Conservation (phyloP, 30 jellyfish, hydroid and myxozoan genomes). For the Catostylus mosaicus region DNA sequence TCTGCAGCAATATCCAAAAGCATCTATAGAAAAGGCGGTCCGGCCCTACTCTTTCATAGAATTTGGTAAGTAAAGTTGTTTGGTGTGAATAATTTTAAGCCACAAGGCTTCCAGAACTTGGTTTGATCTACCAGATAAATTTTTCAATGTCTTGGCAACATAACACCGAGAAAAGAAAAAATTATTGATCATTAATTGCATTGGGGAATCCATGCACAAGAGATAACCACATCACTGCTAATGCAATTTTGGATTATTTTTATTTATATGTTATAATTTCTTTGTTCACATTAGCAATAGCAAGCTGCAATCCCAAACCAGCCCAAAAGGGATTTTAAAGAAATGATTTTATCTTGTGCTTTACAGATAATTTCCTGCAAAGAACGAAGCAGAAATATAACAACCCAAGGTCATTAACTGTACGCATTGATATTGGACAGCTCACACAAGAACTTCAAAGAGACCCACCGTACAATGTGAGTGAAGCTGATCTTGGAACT, state of each 20-base stretch:
- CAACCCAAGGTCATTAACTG: slow-evolving; percentile 88
- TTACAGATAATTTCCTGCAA: slow-evolving; percentile 78
- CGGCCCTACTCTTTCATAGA: slow-evolving; percentile 96
- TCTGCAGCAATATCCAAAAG: slow-evolving; percentile 76
- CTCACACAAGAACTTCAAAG: slow-evolving; percentile 86
- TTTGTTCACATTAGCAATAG: too few species aligned
- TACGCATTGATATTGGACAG: slow-evolving; percentile 75
- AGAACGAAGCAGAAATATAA: slow-evolving; percentile 89
- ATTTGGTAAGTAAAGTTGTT: slow-evolving; percentile 71
- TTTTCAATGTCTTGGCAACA: too few species aligned
- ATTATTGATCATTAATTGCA: too few species aligned
- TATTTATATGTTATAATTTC: too few species aligned
- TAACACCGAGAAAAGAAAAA: too few species aligned
- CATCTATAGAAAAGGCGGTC: slow-evolving; percentile 74
- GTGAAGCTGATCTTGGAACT: slow-evolving; percentile 70
- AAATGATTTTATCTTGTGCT: not conserved
- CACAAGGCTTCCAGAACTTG: too few species aligned
- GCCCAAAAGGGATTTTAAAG: slow-evolving; percentile 59
- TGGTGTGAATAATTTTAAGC: too few species aligned
- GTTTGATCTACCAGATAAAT: too few species aligned
- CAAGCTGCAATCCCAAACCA: slow-evolving; percentile 58
- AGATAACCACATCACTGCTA: too few species aligned
- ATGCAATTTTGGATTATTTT: too few species aligned
- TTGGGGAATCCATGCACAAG: too few species aligned
- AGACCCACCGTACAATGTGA: slow-evolving; percentile 88